Percentiles rank a stretch among this genome's conserved stretches.
Conservation (phyloP, 2,797 vertebrate genomes). For the Tokudaia muenninki region DNA sequence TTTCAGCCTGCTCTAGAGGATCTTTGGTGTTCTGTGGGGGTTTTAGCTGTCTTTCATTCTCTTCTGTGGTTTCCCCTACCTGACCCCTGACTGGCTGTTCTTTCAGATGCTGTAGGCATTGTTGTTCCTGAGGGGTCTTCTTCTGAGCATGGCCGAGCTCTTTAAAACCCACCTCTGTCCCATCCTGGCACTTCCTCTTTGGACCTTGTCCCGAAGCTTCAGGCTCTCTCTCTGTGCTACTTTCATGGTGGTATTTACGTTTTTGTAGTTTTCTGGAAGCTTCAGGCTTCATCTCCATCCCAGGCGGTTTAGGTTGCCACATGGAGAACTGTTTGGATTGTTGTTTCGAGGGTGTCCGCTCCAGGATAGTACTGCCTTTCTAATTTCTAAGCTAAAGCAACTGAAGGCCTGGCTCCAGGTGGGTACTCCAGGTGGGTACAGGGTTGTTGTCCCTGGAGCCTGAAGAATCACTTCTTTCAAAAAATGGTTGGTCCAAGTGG, state of each 20-base stretch:
- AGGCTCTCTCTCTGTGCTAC: fast-evolving
- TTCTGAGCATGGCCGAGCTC: not conserved
- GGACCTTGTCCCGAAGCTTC: no score
- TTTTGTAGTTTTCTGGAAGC: not conserved
- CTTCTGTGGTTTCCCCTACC: fast-evolving
- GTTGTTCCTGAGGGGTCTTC: not conserved
- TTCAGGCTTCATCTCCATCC: not conserved
- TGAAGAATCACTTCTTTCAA: not conserved
- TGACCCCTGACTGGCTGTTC: not conserved
- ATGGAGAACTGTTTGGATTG: not conserved
- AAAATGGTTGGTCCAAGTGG: not conserved
- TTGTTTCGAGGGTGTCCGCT: no score
- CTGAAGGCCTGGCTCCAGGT: not conserved
- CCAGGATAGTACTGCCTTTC: not conserved
- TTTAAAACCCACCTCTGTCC: not conserved
- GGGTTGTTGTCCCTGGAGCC: no score
- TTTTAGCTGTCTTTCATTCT: not conserved
- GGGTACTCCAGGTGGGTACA: not conserved
- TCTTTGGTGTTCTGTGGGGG: not conserved
- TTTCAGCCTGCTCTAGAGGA: not conserved
- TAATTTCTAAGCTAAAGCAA: no score
- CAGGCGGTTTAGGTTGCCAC: not conserved
- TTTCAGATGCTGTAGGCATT: no score
- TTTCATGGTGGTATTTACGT: not conserved
- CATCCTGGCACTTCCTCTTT: not conserved